Conservation (phyloP, 2,113 vertebrate species). For the Xerus inauris region DNA sequence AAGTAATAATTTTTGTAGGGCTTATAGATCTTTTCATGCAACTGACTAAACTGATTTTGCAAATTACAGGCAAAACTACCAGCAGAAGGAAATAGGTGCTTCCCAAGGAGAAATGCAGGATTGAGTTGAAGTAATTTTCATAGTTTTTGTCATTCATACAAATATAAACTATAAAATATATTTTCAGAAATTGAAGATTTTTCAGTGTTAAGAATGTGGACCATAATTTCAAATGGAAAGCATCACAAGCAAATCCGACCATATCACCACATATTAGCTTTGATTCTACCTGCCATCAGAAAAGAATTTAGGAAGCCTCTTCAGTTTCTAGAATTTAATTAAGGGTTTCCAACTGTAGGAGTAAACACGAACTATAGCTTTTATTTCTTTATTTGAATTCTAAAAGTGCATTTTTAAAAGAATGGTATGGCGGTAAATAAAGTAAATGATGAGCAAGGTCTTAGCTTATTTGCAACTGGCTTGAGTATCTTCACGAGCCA, state of each 20-base stretch:
- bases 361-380: conserved; percentile 68
- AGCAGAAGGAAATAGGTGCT: not conserved
- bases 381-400: conserved; percentile 56
- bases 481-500: conserved; percentile 21
- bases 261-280: conserved; percentile 2
- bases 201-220: not conserved
- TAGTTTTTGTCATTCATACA: not conserved
- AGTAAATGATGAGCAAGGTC: conserved; percentile 28
- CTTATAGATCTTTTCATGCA: not conserved
- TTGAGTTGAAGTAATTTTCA: not conserved
- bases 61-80: not conserved
- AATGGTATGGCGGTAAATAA: not conserved
- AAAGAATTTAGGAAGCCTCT: conserved; percentile 58
- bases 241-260: conserved; percentile 27
- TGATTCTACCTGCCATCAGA: conserved; percentile 47
- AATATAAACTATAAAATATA: not conserved
- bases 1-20: not conserved
- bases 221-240: conserved; percentile 27
- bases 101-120: not conserved
- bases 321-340: conserved; percentile 62
- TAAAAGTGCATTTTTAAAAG: conserved; percentile 21
- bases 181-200: conserved; percentile 37
- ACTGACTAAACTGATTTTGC: conserved; percentile 20
- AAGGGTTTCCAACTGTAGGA: conserved; percentile 41
- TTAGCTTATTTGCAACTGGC: conserved; percentile 59